Evolutionary conservation across 2,797 vertebrate species (phyloP).

Genomic region (Hemitrygon akajei): DNA sequence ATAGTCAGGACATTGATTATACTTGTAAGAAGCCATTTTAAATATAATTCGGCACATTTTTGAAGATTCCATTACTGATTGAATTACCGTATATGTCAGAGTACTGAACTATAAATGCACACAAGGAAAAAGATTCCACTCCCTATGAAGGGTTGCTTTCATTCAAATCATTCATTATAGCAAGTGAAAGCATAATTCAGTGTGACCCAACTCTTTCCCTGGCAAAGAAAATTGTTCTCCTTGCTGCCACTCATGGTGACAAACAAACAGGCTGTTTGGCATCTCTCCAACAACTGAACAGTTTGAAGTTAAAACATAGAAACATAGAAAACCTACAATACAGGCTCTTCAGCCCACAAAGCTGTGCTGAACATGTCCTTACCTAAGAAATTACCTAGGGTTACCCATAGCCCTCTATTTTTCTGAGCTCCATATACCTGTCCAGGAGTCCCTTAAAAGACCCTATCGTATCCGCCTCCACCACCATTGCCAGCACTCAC

Average conservation of each 20-base stretch:
- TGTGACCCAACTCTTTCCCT: neutral
- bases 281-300: too few relatives aligned
- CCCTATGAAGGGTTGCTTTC: too few relatives aligned
- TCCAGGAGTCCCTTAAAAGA: too few relatives aligned
- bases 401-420: too few relatives aligned
- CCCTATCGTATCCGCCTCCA: too few relatives aligned
- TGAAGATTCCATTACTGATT: neutral
- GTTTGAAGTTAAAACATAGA: too few relatives aligned
- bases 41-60: neutral
- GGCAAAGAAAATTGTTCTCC: neutral
- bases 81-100: neutral
- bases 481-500: too few relatives aligned
- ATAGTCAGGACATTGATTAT: neutral
- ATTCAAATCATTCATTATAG: neutral
- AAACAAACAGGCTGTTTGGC: neutral
- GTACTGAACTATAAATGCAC: neutral
- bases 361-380: too few relatives aligned
- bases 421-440: too few relatives aligned
- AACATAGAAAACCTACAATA: too few relatives aligned
- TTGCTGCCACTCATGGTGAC: neutral
- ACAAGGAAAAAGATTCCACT: neutral
- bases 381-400: too few relatives aligned
- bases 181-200: neutral
- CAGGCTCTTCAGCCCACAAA: too few relatives aligned
- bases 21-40: neutral